These are phyloP conservation scores for Onychomys arenicola DNA, from an alignment of 2,797 vertebrate species.

Conservation along the genomic window DNA sequence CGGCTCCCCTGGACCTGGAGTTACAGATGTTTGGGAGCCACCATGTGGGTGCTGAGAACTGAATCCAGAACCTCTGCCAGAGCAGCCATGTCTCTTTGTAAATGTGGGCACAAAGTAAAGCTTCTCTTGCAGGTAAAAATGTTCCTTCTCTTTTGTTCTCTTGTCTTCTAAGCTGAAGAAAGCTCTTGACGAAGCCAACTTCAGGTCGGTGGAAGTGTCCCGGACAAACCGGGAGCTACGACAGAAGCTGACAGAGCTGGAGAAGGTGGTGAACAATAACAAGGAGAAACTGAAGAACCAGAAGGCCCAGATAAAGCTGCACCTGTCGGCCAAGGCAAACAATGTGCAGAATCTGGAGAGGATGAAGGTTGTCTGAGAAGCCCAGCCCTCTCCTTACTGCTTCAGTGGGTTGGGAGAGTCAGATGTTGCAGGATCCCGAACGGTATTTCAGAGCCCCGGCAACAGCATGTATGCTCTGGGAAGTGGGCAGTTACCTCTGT, in stretches of 20 bases:
- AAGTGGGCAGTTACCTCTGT: not conserved
- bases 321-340: conserved; percentile 73
- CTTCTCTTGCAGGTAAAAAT: not conserved
- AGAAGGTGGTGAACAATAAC: conserved; percentile 82
- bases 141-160: not conserved
- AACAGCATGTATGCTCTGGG: not conserved
- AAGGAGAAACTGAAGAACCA: conserved; percentile 85
- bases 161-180: conserved; percentile 86
- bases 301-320: conserved; percentile 81
- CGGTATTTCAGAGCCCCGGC: not conserved
- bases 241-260: conserved; percentile 82
- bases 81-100: not conserved
- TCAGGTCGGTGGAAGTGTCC: conserved; percentile 84
- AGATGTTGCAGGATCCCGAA: not conserved
- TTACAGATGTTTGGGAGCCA: not conserved
- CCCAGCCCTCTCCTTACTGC: not conserved
- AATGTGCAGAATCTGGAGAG: conserved; percentile 78
- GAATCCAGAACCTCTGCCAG: no score
- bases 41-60: not conserved
- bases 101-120: not conserved
- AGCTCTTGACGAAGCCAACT: conserved; percentile 83
- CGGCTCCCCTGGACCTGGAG: not conserved
- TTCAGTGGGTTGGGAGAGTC: not conserved
- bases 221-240: conserved; percentile 85
- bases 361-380: conserved; percentile 78